Evolutionary conservation across 2,888 invertebrate species (phyloP).

Genomic region (Conus canariensis): DNA sequence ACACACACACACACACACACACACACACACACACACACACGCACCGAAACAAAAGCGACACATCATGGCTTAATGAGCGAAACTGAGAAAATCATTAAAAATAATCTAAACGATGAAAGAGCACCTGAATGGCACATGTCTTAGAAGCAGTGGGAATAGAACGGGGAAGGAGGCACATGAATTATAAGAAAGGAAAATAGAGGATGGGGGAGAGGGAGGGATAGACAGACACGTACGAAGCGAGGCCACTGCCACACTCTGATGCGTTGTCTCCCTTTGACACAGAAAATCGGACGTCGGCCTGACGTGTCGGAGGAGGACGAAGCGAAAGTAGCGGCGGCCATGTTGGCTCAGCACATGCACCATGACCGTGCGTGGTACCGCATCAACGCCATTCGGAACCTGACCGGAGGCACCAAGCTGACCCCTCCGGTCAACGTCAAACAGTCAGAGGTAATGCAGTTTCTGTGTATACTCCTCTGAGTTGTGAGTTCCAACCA

Average conservation of each 20-base stretch:
- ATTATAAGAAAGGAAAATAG: too few species aligned
- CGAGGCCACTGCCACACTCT: too few species aligned
- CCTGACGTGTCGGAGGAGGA: slow-evolving; percentile 81
- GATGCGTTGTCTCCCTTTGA: neutral
- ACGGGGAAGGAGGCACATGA: too few species aligned
- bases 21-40: too few species aligned
- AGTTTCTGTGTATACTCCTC: too few species aligned
- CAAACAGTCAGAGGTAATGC: slow-evolving; percentile 61
- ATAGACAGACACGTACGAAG: neutral
- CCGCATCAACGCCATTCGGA: slow-evolving; percentile 82
- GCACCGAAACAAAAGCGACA: neutral
- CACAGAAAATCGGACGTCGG: slow-evolving; percentile 47
- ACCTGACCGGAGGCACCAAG: slow-evolving; percentile 80
- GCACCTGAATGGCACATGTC: too few species aligned
- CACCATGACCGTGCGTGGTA: slow-evolving; percentile 82
- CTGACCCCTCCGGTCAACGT: slow-evolving; percentile 75
- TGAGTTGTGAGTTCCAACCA: neutral
- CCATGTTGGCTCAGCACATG: slow-evolving; percentile 80
- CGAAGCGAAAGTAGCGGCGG: slow-evolving; percentile 81
- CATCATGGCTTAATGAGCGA: too few species aligned
- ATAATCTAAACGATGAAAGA: too few species aligned
- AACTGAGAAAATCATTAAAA: too few species aligned
- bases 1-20: too few species aligned
- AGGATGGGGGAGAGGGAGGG: neutral
- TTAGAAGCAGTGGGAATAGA: too few species aligned